Evolutionary conservation across 2,888 invertebrate species (phyloP), one percentile per base, ranked within the genome.

Genomic region (Argynnis bischoffii): DNA sequence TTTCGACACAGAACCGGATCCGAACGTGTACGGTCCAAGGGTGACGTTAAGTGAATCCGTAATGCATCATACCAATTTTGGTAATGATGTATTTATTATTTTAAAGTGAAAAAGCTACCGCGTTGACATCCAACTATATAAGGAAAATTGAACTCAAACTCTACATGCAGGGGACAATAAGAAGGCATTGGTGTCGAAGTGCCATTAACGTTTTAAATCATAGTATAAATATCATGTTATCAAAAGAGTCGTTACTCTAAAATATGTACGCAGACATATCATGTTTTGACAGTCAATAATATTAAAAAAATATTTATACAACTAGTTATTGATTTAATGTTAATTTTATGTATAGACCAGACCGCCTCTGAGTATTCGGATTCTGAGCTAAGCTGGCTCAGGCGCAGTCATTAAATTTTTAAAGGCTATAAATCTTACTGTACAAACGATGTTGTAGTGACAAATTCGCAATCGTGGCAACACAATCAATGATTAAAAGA

Each of bases 291-390:
- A 66, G 14, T 69, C 67, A 72, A 67, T 72, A 69, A 69, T 69
- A 70, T 70, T 63, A 81, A 50, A 31, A 57, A 48, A 21, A 86
- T 87, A 85, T 85, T 86, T 86, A 88, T 85, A 81, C 82, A 81
- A 78, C 78, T 82, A 82, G 85, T 82, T 80, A 83, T 82, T 84
- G 82, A 84, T 87, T 90, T 85, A 84, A 89, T 89, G 88, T 77
- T 87, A 88, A 90, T 90, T 88, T 88, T 87, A 89, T 89, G 87
- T 85, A 84, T 79, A 79, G 76, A 74, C 81, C 86, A 79, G 76
- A 74, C 82, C 86, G 84, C 86, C 84, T 81, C 83, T 77, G 76
- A 79, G 80, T 82, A 83, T 85, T 26, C 79, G 83, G 81, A 83
- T 80, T 78, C 77, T 74, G 77, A 79, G 78, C 78, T 81, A 63